phyloP scores from a whole-genome alignment of 2,113 vertebrate species.

The Ammospiza caudacuta region DNA sequence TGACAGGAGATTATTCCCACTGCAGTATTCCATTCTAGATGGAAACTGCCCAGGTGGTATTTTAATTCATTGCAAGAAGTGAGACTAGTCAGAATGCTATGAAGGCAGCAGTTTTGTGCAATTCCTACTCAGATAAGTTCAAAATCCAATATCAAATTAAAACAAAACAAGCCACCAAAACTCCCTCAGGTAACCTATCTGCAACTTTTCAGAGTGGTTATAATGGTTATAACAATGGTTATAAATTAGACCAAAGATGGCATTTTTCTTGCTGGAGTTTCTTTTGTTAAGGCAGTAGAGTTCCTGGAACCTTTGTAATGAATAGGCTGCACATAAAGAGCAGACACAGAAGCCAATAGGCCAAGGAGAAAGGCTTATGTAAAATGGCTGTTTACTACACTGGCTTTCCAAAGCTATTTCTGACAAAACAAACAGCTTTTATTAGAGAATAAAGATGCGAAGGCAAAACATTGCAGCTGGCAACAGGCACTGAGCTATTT shows the following conservation, averaged over 20 bases:
- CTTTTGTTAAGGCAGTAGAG: background rate
- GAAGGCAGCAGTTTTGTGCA: background rate
- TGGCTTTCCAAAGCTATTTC: conserved; percentile 15
- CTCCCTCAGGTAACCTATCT: background rate
- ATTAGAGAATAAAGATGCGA: conserved; percentile 4
- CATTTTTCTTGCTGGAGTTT: background rate
- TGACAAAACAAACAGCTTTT: conserved; percentile 33
- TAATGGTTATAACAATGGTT: background rate
- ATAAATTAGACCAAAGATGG: background rate
- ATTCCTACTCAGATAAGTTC: background rate
- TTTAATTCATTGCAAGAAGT: background rate
- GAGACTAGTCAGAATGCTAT: background rate
- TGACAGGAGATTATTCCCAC: background rate
- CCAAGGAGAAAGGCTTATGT: conserved; percentile 13
- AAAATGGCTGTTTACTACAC: background rate
- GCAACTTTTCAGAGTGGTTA: background rate
- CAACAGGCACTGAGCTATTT: background rate
- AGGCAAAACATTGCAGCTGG: background rate
- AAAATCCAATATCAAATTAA: background rate
- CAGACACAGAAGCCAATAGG: background rate
- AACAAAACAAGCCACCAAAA: background rate
- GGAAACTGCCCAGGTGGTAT: background rate
- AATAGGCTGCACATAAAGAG: background rate
- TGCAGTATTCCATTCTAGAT: background rate
- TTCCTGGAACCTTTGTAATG: background rate